Evolutionary conservation across 2,888 invertebrate genomes (phyloP).

Genomic region (Campaea margaritaria): DNA sequence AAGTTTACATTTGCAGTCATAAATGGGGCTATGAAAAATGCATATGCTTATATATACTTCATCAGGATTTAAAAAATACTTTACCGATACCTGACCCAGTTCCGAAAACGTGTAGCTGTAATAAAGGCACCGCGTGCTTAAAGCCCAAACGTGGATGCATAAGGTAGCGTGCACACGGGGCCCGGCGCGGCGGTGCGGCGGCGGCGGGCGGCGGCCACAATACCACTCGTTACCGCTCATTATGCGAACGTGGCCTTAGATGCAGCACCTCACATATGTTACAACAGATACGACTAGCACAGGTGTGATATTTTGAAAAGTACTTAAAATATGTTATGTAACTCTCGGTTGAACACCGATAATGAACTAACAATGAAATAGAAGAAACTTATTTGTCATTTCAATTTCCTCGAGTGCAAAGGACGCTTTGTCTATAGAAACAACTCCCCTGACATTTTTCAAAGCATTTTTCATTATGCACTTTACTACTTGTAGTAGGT

Average conservation of each 20-base stretch:
- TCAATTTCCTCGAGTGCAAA: no score
- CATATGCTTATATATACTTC: not conserved
- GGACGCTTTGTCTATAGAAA: no score
- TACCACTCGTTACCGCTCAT: constrained; percentile 54
- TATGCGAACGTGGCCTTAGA: constrained; percentile 36
- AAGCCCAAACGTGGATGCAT: constrained; percentile 20
- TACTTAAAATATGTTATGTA: no score
- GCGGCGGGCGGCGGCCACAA: constrained; percentile 43
- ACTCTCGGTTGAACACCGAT: no score
- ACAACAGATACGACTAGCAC: not conserved
- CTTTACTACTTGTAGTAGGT: no score
- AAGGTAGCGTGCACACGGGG: constrained; percentile 28
- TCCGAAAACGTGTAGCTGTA: constrained; percentile 18
- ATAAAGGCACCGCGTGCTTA: constrained; percentile 11
- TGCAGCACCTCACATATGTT: constrained; percentile 8
- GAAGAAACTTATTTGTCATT: no score
- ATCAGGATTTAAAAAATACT: constrained; percentile 3
- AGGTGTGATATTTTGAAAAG: constrained; percentile 6
- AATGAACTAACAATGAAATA: no score
- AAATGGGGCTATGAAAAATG: no score
- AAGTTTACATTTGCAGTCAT: no score
- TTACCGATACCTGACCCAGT: constrained; percentile 16
- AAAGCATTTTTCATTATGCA: no score
- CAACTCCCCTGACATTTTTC: no score
- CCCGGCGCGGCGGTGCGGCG: constrained; percentile 18